A percentile compares a stretch with the other conserved stretches of the same genome.
These are phyloP conservation scores for Gallinago undulata DNA, from an alignment of 2,113 vertebrate genomes.

Conservation along the genomic window DNA sequence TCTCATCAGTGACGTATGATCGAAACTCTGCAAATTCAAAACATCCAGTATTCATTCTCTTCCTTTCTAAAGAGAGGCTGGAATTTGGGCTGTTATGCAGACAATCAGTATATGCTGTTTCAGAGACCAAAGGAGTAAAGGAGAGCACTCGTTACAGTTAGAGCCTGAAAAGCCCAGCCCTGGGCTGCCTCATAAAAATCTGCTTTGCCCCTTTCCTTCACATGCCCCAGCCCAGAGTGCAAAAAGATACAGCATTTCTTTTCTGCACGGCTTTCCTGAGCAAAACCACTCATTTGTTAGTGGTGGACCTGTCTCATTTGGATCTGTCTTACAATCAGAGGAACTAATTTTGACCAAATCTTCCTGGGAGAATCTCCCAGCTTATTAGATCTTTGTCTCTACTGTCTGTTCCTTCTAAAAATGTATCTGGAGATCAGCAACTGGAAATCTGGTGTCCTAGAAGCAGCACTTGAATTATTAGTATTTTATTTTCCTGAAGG, in stretches of 20 bases:
- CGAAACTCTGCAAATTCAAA: neutral
- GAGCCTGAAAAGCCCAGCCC: neutral
- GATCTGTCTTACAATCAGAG: neutral
- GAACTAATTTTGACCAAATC: neutral
- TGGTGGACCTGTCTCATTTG: neutral
- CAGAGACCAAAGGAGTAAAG: neutral
- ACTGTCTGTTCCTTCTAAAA: neutral
- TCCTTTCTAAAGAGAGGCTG: neutral
- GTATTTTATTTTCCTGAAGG: conserved; percentile 16
- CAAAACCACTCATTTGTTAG: neutral
- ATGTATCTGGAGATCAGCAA: neutral
- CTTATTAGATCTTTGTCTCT: neutral
- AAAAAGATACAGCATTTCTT: neutral
- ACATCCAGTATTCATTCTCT: neutral
- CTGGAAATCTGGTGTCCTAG: conserved; percentile 2
- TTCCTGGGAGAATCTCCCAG: neutral
- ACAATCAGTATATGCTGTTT: neutral
- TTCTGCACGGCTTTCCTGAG: neutral
- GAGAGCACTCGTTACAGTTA: neutral
- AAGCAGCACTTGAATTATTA: neutral
- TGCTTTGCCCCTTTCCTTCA: neutral
- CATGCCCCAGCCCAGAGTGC: neutral
- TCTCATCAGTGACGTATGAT: neutral
- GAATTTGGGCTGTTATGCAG: neutral
- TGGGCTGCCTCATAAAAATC: neutral